Evolutionary conservation across 2,113 vertebrate species (phyloP).

Genomic region (Haliaeetus leucogaster): DNA sequence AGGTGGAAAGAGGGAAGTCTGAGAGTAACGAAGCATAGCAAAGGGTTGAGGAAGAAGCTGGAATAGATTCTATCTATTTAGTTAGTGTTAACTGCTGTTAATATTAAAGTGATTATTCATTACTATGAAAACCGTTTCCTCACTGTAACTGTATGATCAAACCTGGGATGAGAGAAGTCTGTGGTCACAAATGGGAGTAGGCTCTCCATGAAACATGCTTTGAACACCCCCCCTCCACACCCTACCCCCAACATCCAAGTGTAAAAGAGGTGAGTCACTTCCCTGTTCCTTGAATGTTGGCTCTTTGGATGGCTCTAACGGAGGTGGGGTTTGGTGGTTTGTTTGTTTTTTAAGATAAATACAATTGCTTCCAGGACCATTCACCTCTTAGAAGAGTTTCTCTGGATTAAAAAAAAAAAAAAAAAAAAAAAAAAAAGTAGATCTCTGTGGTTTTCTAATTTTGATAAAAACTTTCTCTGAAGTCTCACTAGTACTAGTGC

Average conservation of each 20-base stretch:
- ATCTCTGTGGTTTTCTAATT: neutral
- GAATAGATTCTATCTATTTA: neutral
- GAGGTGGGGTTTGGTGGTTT: neutral
- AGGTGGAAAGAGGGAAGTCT: neutral
- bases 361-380: neutral
- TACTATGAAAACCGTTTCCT: neutral
- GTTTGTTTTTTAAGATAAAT: neutral
- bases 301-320: neutral
- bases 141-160: neutral
- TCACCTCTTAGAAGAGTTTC: neutral
- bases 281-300: neutral
- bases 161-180: neutral
- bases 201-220: neutral
- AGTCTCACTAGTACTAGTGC: neutral
- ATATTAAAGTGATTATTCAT: neutral
- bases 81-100: neutral
- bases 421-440: no score
- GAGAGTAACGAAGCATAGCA: neutral
- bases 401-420: neutral
- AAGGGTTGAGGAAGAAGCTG: neutral
- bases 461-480: neutral
- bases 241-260: no score
- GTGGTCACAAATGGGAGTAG: neutral
- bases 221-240: neutral
- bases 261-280: neutral